phyloP scores from a whole-genome alignment of 2,113 vertebrate species.

The Stigmatopora argus region DNA sequence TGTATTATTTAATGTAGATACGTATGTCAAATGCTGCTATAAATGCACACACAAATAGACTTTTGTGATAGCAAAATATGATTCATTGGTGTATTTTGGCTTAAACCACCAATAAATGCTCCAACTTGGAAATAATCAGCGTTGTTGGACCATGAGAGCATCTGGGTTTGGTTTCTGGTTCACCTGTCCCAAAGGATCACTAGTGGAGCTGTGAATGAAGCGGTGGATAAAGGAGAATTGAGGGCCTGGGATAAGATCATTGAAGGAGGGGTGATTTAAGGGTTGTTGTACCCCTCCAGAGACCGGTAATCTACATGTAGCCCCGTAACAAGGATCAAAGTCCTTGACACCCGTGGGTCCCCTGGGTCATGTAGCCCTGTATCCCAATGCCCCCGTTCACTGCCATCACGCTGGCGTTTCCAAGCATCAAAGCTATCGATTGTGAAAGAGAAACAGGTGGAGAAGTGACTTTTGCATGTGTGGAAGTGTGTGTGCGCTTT shows the following conservation, averaged over 20 bases:
- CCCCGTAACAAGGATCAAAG: constrained; percentile 73
- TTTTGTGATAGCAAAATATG: constrained; percentile 1
- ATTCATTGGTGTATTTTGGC: constrained; percentile 17
- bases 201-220: constrained; percentile 21
- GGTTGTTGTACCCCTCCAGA: constrained; percentile 25
- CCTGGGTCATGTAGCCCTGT: constrained; percentile 35
- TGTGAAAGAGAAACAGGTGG: constrained; percentile 65
- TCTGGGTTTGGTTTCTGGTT: constrained; percentile 40
- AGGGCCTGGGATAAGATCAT: constrained; percentile 6
- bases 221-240: not conserved
- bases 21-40: not conserved
- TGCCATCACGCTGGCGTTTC: constrained; percentile 27
- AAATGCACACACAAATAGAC: not conserved
- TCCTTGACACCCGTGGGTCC: constrained; percentile 44
- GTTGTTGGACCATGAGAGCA: constrained; percentile 17
- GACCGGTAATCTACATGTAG: constrained; percentile 48
- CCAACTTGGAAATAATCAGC: constrained; percentile 21
- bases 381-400: constrained; percentile 36
- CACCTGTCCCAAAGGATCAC: constrained; percentile 55
- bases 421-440: constrained; percentile 68
- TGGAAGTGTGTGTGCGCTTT: constrained; percentile 13
- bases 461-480: constrained; percentile 1
- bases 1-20: too few species aligned
- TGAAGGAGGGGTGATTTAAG: not conserved
- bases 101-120: constrained; percentile 9